Base-by-base conservation (phyloP, 2,888 invertebrate genomes). In the Nasonovia ribisnigri region DNA sequence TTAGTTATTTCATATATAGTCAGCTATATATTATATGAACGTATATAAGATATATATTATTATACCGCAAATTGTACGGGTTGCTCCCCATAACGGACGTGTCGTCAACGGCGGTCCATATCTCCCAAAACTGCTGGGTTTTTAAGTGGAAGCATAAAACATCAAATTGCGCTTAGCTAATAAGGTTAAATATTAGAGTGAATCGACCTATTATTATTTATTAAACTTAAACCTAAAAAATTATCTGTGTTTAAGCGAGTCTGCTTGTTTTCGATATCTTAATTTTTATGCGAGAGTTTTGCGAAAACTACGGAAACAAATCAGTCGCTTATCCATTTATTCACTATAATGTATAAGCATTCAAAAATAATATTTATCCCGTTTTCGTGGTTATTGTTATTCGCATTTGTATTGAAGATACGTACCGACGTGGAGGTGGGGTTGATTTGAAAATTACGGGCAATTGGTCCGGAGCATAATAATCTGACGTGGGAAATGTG, bases 401-500 rank as follows among this genome's bases (percentile, higher is more conserved):
- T 86, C 43, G 29, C 29, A 46, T 29, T 26, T 46, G 48, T 86
- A 29, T 86, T 48, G 86, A 26, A 42, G 48, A 90, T 77, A 48
- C 90, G 77, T 54, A 54, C 20, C 43, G 84, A 42, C 42, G 51
- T 54, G 91, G 42, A 4, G 67, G n/a, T n/a, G 57, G 86, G 91
- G 57, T n/a, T 54, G 91, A 86, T 84, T 57, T n/a, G 46, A 84
- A 92, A 92, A 92, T 88, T 84, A 77, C 89, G 89, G 84, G 54
- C 93, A 89, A 93, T 90, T 48, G 84, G 67, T 60, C 42, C 43
- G 60, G 8, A 60, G n/a, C 46, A 60, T 46, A 42, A 86, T 90
- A 93, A 93, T 93, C 93, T 86, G 4, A 90, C 90, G 93, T 93
- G 93, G 90, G 93, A 93, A 93, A 93, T 60, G 87, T 86, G 36